Evolutionary conservation across 2,797 vertebrate species (phyloP).

Genomic region (Tragopan temminckii): DNA sequence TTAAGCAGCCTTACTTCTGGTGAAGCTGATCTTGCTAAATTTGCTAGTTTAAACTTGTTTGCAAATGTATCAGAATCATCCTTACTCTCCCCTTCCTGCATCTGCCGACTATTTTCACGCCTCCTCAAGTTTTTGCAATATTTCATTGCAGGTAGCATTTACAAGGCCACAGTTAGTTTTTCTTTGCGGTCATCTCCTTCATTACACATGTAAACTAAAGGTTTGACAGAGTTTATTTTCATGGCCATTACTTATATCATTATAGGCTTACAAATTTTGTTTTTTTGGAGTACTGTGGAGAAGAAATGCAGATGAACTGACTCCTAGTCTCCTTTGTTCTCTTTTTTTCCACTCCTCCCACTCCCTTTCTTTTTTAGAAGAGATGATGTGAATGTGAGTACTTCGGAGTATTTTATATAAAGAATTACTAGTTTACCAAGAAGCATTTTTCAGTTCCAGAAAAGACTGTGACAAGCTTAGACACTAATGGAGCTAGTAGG

Average conservation of each 20-base stretch:
- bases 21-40: not conserved
- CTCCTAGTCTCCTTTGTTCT: not conserved
- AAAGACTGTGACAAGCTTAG: not conserved
- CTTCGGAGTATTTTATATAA: not conserved
- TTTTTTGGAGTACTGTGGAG: not conserved
- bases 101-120: not conserved
- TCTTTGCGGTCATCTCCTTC: not conserved
- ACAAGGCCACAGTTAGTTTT: not conserved
- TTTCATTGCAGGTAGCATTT: not conserved
- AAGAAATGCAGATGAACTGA: not conserved
- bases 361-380: not conserved
- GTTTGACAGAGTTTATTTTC: not conserved
- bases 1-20: not conserved
- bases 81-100: not conserved
- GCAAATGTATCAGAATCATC: not conserved
- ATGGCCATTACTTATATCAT: not conserved
- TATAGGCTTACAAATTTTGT: not conserved
- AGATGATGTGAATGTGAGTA: not conserved
- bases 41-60: not conserved
- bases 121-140: not conserved
- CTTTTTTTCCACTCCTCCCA: not conserved
- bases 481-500: not conserved
- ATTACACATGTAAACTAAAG: not conserved
- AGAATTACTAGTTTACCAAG: not conserved
- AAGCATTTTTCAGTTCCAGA: not conserved